These are phyloP conservation scores for Belgica antarctica DNA, from an alignment of 2,888 invertebrate genomes.

Conservation along the genomic window DNA sequence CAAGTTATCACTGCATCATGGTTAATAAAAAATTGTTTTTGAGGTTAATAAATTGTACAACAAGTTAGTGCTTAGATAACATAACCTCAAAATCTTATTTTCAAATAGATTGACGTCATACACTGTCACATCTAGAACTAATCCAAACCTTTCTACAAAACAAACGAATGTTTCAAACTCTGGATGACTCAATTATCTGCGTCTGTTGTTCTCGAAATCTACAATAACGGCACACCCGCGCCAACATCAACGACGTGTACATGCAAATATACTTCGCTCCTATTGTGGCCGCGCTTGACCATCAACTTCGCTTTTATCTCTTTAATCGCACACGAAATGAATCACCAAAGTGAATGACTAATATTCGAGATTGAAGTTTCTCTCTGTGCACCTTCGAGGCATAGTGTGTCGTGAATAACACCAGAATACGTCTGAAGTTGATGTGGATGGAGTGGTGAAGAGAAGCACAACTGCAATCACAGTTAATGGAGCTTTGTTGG, in stretches of 20 bases:
- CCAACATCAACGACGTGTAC: not conserved
- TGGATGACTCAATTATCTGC: conserved; percentile 22
- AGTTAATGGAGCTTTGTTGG: conserved; percentile 27
- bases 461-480: conserved; percentile 20
- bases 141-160: too few species aligned
- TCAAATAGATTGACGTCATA: too few species aligned
- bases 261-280: conserved; percentile 8
- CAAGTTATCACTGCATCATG: too few species aligned
- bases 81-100: too few species aligned
- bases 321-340: conserved; percentile 10
- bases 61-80: too few species aligned
- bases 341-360: conserved; percentile 31
- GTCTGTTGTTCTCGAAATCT: conserved; percentile 12
- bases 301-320: conserved; percentile 13
- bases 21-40: too few species aligned
- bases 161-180: too few species aligned
- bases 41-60: too few species aligned
- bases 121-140: too few species aligned
- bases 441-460: not conserved
- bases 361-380: conserved; percentile 29
- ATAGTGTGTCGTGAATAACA: conserved; percentile 24
- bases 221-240: not conserved
- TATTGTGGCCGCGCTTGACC: conserved; percentile 17
- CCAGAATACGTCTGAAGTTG: too few species aligned
- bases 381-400: conserved; percentile 28